A percentile compares a stretch with the other conserved stretches of the same genome.
Conservation (phyloP, 2,888 invertebrate species). For the Notodonta dromedarius region DNA sequence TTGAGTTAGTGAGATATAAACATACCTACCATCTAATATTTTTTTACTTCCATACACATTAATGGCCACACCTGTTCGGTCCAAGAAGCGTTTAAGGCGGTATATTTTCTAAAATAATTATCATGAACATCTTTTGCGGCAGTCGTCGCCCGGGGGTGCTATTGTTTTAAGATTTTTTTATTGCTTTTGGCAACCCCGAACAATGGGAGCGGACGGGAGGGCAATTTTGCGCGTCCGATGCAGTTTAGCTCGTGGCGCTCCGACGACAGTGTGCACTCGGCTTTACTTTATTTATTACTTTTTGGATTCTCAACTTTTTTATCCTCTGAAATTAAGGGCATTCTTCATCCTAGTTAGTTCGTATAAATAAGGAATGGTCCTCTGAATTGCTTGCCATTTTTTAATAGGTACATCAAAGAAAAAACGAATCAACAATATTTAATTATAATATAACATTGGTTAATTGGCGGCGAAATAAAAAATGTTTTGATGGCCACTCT, state of each 20-base stretch:
- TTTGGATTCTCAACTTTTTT: slow-evolving; percentile 26
- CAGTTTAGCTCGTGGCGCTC: slow-evolving; percentile 58
- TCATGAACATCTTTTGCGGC: slow-evolving; percentile 76
- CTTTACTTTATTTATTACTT: slow-evolving; percentile 47
- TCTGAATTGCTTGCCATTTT: too few species aligned
- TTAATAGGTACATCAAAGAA: too few species aligned
- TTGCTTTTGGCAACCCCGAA: slow-evolving; percentile 78
- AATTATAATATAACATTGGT: slow-evolving; percentile 34
- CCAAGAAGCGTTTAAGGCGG: slow-evolving; percentile 77
- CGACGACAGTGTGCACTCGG: slow-evolving; percentile 53
- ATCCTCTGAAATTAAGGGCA: not conserved
- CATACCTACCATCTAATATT: not conserved
- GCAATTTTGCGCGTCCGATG: slow-evolving; percentile 66
- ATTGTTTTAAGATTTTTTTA: slow-evolving; percentile 82
- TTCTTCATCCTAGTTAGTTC: too few species aligned
- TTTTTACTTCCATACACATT: slow-evolving; percentile 52
- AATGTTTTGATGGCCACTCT: slow-evolving; percentile 44
- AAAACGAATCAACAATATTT: slow-evolving; percentile 18
- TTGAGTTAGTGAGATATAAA: not conserved
- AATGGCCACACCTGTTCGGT: slow-evolving; percentile 70
- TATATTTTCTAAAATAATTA: slow-evolving; percentile 78
- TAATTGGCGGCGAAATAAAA: slow-evolving; percentile 39
- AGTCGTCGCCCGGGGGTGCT: slow-evolving; percentile 76
- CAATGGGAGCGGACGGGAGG: slow-evolving; percentile 75
- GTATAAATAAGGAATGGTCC: too few species aligned